Conservation (phyloP, 30 jellyfish, hydroid and myxozoan species). For the Sanderia malayensis region DNA sequence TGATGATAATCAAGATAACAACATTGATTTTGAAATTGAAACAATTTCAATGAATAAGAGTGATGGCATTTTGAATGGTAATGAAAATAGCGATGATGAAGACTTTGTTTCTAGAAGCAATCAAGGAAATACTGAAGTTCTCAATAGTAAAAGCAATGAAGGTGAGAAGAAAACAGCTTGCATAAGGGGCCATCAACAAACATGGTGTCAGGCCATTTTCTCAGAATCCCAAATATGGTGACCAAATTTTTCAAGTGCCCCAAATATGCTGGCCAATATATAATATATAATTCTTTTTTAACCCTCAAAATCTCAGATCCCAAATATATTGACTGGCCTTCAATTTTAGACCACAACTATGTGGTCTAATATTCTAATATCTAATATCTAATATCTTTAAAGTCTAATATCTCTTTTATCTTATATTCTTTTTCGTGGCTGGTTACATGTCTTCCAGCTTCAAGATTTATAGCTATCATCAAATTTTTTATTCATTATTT, state of each 20-base stretch:
- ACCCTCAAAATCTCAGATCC: too few relatives aligned
- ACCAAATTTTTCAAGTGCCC: neutral
- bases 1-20: neutral
- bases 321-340: neutral
- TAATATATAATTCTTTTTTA: neutral
- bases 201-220: constrained; percentile 7
- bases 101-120: constrained; percentile 1
- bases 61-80: constrained; percentile 1
- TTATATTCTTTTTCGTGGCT: neutral
- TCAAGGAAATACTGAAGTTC: constrained; percentile 2
- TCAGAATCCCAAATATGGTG: too few relatives aligned
- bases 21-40: neutral
- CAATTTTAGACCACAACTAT: constrained; percentile 1
- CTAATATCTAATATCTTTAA: too few relatives aligned
- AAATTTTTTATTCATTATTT: too few relatives aligned
- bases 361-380: too few relatives aligned
- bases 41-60: neutral
- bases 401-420: too few relatives aligned
- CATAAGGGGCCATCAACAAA: constrained; percentile 2
- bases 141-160: neutral
- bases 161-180: constrained; percentile 4
- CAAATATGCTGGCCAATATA: constrained; percentile 2
- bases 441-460: neutral
- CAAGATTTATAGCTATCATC: neutral
- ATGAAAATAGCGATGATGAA: neutral